Base-by-base conservation (phyloP, 2,888 invertebrate species). In the Ypsolopha scabrella region DNA sequence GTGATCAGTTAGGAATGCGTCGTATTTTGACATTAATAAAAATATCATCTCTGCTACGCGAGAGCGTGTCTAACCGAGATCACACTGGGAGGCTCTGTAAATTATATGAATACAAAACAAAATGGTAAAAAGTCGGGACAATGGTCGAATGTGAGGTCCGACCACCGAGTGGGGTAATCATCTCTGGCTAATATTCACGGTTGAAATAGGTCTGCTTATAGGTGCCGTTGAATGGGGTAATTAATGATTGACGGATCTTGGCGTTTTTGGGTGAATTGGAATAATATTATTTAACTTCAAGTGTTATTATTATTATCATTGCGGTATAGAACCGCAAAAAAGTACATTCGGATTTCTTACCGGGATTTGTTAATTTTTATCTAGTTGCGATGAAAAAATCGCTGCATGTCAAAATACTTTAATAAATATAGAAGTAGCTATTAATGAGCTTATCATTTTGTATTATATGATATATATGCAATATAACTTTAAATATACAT, bases 21-120 rank as follows among this genome's bases (percentile, higher is more conserved):
- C 52, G 79, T 82, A 83, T 85, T 83, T 83, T 83, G 85, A 85
- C 81, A 83, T 82, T 83, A 85, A 83, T 85, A 85, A 83, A 85
- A 85, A 83, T 83, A 85, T 83, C 83, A 85, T 83, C 82, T 74
- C 75, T 74, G 79, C 77, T 79, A 83, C 74, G 77, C 75, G 65
- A 72, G 80, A 86, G 83, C 83, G 85, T 85, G 85, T 82, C 82
- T 82, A 86, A 85, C 80, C 72, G 70, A 79, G 75, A 74, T 80
- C 82, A 75, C 80, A 75, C 79, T 77, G 80, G 81, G 82, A 69
- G 80, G 73, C 80, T 45, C 48, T 83, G 83, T 83, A 85, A 85
- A 86, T 85, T 83, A 85, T 77, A 78, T 76, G 72, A 68, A 77
- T 69, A 77, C 81, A 75, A 48, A 48, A 48, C 51, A 51, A 51